Conservation (phyloP, 2,888 invertebrate species). For the Calliphora vomitoria region DNA sequence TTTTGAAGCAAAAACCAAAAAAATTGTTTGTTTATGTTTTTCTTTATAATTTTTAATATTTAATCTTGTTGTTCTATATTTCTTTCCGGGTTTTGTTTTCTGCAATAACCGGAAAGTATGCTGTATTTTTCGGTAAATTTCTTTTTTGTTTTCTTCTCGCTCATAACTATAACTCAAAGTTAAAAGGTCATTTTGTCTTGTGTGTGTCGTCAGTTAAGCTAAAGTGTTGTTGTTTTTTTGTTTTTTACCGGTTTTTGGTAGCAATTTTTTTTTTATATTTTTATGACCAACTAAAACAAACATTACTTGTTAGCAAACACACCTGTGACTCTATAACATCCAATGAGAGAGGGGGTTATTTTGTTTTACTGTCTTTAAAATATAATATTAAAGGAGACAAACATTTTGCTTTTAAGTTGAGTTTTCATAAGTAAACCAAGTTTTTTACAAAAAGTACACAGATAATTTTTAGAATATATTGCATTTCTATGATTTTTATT, state of each 20-base stretch:
- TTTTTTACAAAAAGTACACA: too few species aligned
- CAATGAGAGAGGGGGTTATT: not conserved
- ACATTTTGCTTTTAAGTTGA: too few species aligned
- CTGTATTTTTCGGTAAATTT: not conserved
- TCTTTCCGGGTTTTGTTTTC: not conserved
- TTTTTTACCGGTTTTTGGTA: not conserved
- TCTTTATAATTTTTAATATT: constrained; percentile 22
- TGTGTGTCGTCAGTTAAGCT: constrained; percentile 17
- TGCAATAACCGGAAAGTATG: not conserved
- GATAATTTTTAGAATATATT: too few species aligned
- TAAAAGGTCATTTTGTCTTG: constrained; percentile 61
- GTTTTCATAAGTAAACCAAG: too few species aligned
- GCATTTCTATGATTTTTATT: too few species aligned
- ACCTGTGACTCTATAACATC: constrained; percentile 50
- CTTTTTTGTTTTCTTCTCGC: not conserved
- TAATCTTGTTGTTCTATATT: constrained; percentile 24
- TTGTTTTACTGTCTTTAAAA: too few species aligned
- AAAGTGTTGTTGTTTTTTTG: constrained; percentile 16
- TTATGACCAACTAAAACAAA: constrained; percentile 25
- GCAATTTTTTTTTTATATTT: too few species aligned
- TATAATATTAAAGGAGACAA: too few species aligned
- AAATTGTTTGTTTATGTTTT: not conserved
- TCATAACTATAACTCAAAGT: constrained; percentile 53
- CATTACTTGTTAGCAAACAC: constrained; percentile 47
- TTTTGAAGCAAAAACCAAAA: not conserved